These are phyloP conservation scores for Arge pagana DNA, from an alignment of 2,888 invertebrate genomes.

Conservation along the genomic window DNA sequence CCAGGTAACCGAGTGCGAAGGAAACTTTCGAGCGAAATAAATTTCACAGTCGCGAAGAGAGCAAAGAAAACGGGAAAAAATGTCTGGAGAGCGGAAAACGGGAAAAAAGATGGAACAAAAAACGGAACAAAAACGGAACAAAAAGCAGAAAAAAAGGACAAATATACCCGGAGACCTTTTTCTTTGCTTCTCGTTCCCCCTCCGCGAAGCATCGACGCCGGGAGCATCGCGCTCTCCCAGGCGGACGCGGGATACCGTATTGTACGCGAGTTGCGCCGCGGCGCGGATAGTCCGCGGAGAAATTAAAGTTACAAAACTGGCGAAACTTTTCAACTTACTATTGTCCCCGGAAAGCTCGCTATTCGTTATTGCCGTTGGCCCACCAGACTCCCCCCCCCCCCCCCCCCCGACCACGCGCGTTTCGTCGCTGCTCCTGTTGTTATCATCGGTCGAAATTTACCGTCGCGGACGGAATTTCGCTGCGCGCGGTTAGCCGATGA, in stretches of 20 bases:
- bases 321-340: slow-evolving; percentile 15
- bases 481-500: background rate
- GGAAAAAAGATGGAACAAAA: background rate
- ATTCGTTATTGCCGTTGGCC: no score
- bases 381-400: no score
- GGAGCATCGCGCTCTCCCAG: no score
- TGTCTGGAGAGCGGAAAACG: background rate
- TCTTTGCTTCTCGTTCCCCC: background rate
- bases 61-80: background rate
- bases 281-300: slow-evolving; percentile 7
- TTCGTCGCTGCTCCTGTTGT: slow-evolving; percentile 8
- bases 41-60: background rate
- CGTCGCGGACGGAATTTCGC: background rate
- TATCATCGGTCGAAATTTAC: background rate
- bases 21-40: background rate
- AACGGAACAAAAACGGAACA: background rate
- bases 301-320: slow-evolving; percentile 18
- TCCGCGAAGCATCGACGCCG: background rate
- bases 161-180: no score
- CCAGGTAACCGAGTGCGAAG: background rate
- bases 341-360: no score
- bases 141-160: background rate
- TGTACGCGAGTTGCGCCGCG: slow-evolving; percentile 2
- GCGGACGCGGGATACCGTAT: background rate
- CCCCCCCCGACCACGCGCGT: background rate